A percentile compares a stretch with the other conserved stretches of the same genome.
phyloP scores from a whole-genome alignment of 1,140 invertebrate genomes.

The Apis dorsata region DNA sequence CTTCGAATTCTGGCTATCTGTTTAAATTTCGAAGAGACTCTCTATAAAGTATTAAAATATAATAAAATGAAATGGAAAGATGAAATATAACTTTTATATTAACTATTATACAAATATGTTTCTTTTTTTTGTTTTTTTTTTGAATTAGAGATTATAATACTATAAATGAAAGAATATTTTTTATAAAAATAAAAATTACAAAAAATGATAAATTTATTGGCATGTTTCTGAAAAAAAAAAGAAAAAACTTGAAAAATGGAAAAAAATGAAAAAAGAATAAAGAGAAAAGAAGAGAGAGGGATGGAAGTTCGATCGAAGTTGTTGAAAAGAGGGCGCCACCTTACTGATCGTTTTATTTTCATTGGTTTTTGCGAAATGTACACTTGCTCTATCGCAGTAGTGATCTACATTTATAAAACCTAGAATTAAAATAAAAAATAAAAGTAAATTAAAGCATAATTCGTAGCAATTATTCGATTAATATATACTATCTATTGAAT shows the following conservation, averaged over 20 bases:
- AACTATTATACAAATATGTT: background rate
- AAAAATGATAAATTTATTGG: background rate
- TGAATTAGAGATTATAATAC: background rate
- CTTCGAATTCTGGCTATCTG: background rate
- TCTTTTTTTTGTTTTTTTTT: no score
- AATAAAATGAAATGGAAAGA: no score
- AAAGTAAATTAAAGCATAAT: no score
- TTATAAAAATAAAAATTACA: background rate
- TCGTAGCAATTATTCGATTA: no score
- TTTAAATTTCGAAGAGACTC: background rate
- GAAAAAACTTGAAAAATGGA: no score
- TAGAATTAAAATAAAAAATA: no score
- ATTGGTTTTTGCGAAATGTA: conserved; percentile 1
- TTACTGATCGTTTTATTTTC: conserved; percentile 65
- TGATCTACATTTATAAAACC: background rate
- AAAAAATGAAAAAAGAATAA: background rate
- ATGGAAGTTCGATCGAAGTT: conserved; percentile 69
- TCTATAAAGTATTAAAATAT: background rate
- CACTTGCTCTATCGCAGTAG: conserved; percentile 10
- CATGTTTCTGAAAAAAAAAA: background rate
- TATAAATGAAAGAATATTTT: background rate
- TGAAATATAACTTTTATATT: no score
- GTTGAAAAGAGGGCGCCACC: conserved; percentile 72
- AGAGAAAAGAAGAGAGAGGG: background rate
- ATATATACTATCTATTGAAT: no score